Evolutionary conservation across 92 coral and sea anemone genomes (phyloP), one percentile per base, ranked within the genome.

Genomic region (Phenganax stokvisi): DNA sequence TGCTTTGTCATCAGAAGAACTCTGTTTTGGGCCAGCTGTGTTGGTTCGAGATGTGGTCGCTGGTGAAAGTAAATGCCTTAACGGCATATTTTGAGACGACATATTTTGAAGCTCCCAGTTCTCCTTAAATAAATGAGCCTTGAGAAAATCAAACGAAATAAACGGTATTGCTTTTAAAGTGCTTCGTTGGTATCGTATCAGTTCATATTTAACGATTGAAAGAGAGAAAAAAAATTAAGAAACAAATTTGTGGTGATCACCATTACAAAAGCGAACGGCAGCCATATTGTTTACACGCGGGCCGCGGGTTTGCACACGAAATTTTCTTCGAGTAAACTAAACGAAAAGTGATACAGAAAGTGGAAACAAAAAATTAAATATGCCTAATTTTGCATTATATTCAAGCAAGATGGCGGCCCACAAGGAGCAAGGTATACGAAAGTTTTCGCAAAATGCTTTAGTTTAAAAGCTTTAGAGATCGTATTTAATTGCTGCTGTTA

Each of bases 321-420:
- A 68, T 68, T 30, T 68, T 53, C 73, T 9, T 68, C 47, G 8
- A 9, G 16, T 9, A 0, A 30, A 68, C 9, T 59, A 61, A 61
- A 25, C n/a, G 67, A 28, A 61, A 61, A 3, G n/a, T 61, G 9
- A 12, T 61, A 6, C 0, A 15, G 67, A 5, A 4, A 64, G 47
- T 64, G 70, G 70, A 64, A 64, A 17, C 70, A 64, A 10, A 0
- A 3, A 28, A 10, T 17, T 44, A 7, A 8, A 64, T 64, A 37
- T 37, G 2, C 47, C 47, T 37, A 1, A 37, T 37, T 37, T 37
- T 37, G 47, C 47, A 37, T 37, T 37, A 37, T 37, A 37, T 64
- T 64, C 27, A 12, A 15, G 6, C 70, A 76, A 76, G 81, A 76
- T 76, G 81, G 81, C 81, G 69, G 70, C 81, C 56, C 30, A 57